phyloP scores from a whole-genome alignment of 2,797 vertebrate genomes.

The Aplochiton taeniatus region DNA sequence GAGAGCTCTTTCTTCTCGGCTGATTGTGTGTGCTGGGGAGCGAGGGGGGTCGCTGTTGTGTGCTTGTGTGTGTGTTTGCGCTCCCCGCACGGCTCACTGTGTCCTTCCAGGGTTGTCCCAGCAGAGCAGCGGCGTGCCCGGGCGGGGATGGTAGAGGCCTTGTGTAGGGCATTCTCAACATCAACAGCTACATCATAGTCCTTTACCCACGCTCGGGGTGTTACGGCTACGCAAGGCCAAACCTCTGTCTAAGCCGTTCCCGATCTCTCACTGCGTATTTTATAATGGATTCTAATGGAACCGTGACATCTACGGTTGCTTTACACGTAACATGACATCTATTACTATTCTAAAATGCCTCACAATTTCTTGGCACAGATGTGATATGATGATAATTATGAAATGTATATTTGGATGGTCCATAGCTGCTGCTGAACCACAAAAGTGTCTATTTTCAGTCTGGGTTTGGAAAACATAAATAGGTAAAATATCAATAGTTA shows the following conservation, averaged over 20 bases:
- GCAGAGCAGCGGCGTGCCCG: not conserved
- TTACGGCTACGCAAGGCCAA: not conserved
- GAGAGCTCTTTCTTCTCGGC: constrained; percentile 37
- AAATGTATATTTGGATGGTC: no score
- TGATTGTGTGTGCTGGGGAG: constrained; percentile 36
- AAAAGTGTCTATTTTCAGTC: constrained; percentile 13
- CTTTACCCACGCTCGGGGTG: not conserved
- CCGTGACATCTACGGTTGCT: no score
- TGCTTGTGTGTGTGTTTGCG: not conserved
- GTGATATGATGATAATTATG: no score
- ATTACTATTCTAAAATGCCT: no score
- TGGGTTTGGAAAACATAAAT: constrained; percentile 43
- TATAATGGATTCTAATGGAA: no score
- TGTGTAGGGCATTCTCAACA: not conserved
- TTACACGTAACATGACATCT: no score
- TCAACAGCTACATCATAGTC: not conserved
- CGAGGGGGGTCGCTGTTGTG: not conserved
- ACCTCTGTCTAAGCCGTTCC: not conserved
- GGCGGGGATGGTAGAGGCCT: not conserved
- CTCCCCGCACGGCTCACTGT: not conserved
- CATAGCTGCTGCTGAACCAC: no score
- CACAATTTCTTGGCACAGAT: no score
- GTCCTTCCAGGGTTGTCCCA: not conserved
- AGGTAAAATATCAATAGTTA: constrained; percentile 41
- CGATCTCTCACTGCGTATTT: no score